Percentiles rank a stretch among this genome's conserved stretches.
Conservation (phyloP, 1,140 invertebrate genomes). For the Melanaphis sacchari region DNA sequence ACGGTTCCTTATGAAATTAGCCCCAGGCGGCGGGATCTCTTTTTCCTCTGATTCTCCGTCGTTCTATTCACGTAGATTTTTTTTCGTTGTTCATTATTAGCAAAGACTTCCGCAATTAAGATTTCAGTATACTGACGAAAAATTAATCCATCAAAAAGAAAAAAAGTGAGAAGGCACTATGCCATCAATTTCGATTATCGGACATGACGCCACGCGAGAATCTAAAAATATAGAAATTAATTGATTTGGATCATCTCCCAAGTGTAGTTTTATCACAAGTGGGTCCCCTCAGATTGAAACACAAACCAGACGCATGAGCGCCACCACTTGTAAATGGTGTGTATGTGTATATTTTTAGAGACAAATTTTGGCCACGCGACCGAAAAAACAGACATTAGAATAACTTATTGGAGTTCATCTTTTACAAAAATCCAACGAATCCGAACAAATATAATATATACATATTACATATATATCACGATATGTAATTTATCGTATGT, state of each 20-base stretch:
- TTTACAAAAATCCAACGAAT: neutral
- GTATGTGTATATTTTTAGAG: constrained; percentile 41
- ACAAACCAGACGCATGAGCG: constrained; percentile 43
- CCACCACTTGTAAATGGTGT: constrained; percentile 31
- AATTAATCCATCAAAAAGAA: constrained; percentile 23
- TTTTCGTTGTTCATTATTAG: constrained; percentile 15
- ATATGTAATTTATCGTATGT: neutral
- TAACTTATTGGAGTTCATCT: neutral
- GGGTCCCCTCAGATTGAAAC: constrained; percentile 19
- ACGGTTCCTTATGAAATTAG: constrained; percentile 51
- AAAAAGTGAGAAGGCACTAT: neutral
- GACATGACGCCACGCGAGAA: neutral
- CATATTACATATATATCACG: neutral
- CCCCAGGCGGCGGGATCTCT: constrained; percentile 27
- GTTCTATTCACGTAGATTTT: neutral
- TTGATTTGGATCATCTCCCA: constrained; percentile 51
- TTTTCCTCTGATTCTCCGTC: neutral
- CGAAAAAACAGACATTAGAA: constrained; percentile 14
- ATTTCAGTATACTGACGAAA: neutral
- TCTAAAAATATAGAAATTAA: constrained; percentile 54
- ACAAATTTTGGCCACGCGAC: constrained; percentile 41
- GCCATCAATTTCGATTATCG: constrained; percentile 45
- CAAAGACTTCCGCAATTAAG: constrained; percentile 50
- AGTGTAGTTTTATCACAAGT: constrained; percentile 34
- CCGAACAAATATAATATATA: neutral